Base-by-base conservation (phyloP, 2,888 invertebrate species). In the Sinodicranocentrus sp. region DNA sequence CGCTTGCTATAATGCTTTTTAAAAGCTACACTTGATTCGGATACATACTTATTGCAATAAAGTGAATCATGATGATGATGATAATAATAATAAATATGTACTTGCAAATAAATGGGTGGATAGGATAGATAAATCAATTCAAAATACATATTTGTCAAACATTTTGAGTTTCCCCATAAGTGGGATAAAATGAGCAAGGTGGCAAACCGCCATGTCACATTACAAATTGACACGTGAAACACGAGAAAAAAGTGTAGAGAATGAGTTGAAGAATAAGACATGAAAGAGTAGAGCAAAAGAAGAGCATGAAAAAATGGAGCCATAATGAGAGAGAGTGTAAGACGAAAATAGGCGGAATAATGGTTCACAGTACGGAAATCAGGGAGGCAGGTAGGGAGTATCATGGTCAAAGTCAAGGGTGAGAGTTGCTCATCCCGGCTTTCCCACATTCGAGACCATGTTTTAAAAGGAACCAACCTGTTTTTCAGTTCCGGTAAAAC, bases 381-480 rank as follows among this genome's bases (percentile, higher is more conserved):
- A 75, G 79, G 75, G 80, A 80, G 84, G 65, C 63, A 72, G 72
- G 70, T 75, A 76, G 77, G 73, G 79, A 78, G 71, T 79, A 75
- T 71, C 78, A 78, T 82, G 82, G 82, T 82, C 77, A 84, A 84
- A 85, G 87, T 84, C 88, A 88, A 88, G 88, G 87, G 86, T 88
- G 88, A 88, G 88, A 88, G 85, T 85, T 79, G 72, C 82, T 83
- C 85, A 85, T 85, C 86, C 85, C 84, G 83, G 83, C 87, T 85
- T 88, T 88, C 88, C 88, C 88, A 88, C 88, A 88, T 80, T 84
- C 86, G 80, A 83, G 67, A 85, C 63, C 84, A 84, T 82, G 84
- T 85, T 84, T 82, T 82, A 83, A 84, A 80, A 80, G 80, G 70
- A 82, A 63, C 82, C 82, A 85, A 85, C 85, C 86, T 86, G 84